phyloP scores from a whole-genome alignment of 1,140 invertebrate genomes.

The Bombus sylvicola region DNA sequence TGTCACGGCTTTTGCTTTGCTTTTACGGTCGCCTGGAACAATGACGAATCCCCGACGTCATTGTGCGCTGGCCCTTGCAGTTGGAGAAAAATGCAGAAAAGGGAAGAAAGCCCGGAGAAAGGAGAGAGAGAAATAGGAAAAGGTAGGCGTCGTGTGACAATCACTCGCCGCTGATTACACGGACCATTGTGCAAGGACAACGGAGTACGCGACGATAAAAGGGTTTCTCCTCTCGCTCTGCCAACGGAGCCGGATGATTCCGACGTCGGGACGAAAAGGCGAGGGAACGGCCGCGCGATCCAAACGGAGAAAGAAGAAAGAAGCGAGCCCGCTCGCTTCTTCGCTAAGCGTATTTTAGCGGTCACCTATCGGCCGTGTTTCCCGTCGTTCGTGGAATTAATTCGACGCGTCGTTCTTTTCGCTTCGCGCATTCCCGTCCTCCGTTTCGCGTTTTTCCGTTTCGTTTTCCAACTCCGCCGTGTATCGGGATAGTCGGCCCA shows the following conservation, averaged over 20 bases:
- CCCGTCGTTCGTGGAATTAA: rapidly evolving
- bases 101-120: conserved; percentile 40
- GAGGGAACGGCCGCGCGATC: neutral
- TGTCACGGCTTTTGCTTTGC: conserved; percentile 57
- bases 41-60: conserved; percentile 71
- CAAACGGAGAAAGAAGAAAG: neutral
- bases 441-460: neutral
- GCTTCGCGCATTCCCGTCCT: too few relatives aligned
- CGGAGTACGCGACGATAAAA: conserved; percentile 52
- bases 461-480: neutral
- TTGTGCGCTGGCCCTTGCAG: conserved; percentile 56
- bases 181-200: conserved; percentile 74
- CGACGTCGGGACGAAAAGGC: conserved; percentile 6
- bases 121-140: conserved; percentile 24
- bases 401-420: neutral
- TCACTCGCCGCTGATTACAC: conserved; percentile 75
- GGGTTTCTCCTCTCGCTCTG: conserved; percentile 18
- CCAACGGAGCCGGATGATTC: conserved; percentile 24
- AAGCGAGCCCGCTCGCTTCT: neutral
- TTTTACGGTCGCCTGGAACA: conserved; percentile 67
- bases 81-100: conserved; percentile 53
- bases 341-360: neutral
- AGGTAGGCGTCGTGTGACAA: conserved; percentile 61
- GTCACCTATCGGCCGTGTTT: neutral
- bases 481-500: too few relatives aligned